Conservation (phyloP, 2,888 invertebrate genomes). For the Megastigmus dorsalis region DNA sequence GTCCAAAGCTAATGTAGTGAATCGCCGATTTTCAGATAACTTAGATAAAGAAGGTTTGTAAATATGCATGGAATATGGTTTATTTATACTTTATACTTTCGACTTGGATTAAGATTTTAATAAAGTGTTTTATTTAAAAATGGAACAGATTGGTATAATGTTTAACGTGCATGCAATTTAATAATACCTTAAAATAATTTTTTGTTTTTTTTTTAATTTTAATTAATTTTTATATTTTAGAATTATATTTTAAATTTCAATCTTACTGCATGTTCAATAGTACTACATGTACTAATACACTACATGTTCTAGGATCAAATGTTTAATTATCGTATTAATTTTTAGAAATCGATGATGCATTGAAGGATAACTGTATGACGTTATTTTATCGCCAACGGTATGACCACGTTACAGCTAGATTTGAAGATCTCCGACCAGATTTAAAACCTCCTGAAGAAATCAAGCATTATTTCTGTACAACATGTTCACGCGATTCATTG, state of each 20-base stretch:
- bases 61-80: too few relatives aligned
- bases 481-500: slow-evolving; percentile 53
- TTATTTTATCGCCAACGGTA: slow-evolving; percentile 81
- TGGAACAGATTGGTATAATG: too few relatives aligned
- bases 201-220: too few relatives aligned
- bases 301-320: neutral
- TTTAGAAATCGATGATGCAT: neutral
- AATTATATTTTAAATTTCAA: too few relatives aligned
- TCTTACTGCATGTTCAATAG: too few relatives aligned
- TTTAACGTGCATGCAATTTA: too few relatives aligned
- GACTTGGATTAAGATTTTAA: too few relatives aligned
- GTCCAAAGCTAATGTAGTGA: slow-evolving; percentile 68
- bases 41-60: slow-evolving; percentile 81
- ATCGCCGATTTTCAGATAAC: slow-evolving; percentile 75
- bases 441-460: slow-evolving; percentile 55
- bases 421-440: slow-evolving; percentile 64
- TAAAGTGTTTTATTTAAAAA: too few relatives aligned
- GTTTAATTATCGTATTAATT: neutral
- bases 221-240: too few relatives aligned
- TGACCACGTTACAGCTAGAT: slow-evolving; percentile 62
- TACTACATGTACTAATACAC: too few relatives aligned
- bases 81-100: too few relatives aligned
- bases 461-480: slow-evolving; percentile 65
- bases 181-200: too few relatives aligned
- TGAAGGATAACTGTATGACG: slow-evolving; percentile 71